Conservation (phyloP, 2,113 vertebrate genomes). For the Odocoileus hemionus region DNA sequence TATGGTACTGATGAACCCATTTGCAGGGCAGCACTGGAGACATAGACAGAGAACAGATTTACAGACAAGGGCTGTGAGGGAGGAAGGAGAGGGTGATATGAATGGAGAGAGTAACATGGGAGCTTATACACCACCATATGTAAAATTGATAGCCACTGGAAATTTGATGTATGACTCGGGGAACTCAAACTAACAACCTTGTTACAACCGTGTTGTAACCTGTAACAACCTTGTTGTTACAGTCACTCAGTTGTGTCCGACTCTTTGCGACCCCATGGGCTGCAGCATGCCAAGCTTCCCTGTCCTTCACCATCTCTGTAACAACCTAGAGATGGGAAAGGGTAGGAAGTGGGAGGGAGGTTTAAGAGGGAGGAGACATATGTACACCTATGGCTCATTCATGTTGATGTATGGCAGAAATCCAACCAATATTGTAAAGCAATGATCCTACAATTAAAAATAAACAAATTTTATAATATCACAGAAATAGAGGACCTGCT, state of each 20-base stretch:
- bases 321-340: not conserved
- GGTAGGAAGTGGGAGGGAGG: not conserved
- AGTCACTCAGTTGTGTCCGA: not conserved
- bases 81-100: not conserved
- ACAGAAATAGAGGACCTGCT: accelerated
- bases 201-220: not conserved
- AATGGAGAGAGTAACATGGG: not conserved
- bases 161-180: not conserved
- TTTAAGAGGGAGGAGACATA: not conserved
- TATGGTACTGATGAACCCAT: not conserved
- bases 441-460: not conserved
- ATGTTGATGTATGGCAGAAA: not conserved
- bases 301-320: not conserved
- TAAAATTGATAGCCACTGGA: not conserved
- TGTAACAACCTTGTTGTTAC: not conserved
- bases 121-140: not conserved
- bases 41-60: not conserved
- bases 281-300: not conserved
- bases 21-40: not conserved
- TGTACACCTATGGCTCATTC: not conserved
- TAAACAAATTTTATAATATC: not conserved
- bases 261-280: not conserved
- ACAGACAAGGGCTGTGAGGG: not conserved
- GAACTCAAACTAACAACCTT: not conserved
- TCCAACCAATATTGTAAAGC: not conserved